These are phyloP conservation scores for Agriotes lineatus DNA, from an alignment of 2,888 invertebrate genomes.

Conservation along the genomic window DNA sequence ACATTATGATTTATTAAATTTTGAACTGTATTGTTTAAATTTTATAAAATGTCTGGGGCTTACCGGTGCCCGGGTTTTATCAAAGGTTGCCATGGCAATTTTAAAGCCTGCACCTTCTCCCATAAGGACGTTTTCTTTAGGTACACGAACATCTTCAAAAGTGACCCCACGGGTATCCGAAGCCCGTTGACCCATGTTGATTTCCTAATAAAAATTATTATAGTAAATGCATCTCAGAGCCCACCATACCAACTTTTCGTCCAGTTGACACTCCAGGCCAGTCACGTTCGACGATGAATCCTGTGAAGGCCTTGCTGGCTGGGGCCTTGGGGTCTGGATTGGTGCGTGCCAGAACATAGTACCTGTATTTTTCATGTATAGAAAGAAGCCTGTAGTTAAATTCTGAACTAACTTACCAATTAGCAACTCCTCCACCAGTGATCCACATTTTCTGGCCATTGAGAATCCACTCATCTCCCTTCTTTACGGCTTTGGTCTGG, in stretches of 20 bases:
- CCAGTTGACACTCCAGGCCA: slow-evolving; percentile 86
- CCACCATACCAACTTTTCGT: background rate
- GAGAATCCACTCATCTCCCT: slow-evolving; percentile 93
- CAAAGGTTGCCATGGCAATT: slow-evolving; percentile 97
- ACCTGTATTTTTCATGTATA: too few species aligned
- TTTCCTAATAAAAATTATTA: slow-evolving; percentile 72
- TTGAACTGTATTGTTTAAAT: too few species aligned
- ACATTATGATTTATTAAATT: too few species aligned
- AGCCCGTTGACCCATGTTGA: slow-evolving; percentile 97
- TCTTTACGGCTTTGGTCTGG: slow-evolving; percentile 76
- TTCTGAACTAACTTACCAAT: slow-evolving; percentile 73
- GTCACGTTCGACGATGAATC: slow-evolving; percentile 95
- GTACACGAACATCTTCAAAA: slow-evolving; percentile 96
- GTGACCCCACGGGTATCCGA: slow-evolving; percentile 96
- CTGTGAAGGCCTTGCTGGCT: slow-evolving; percentile 94
- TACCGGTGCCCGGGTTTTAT: slow-evolving; percentile 93
- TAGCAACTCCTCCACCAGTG: slow-evolving; percentile 96
- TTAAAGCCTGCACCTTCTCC: slow-evolving; percentile 96
- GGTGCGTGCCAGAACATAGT: slow-evolving; percentile 94
- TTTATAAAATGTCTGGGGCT: too few species aligned
- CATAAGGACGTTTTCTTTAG: slow-evolving; percentile 92
- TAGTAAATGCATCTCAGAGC: background rate
- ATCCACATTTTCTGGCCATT: slow-evolving; percentile 99
- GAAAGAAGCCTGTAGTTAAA: background rate
- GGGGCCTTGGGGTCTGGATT: slow-evolving; percentile 93